These are phyloP conservation scores for Argentina silus DNA, from an alignment of 2,797 vertebrate genomes.

Conservation along the genomic window DNA sequence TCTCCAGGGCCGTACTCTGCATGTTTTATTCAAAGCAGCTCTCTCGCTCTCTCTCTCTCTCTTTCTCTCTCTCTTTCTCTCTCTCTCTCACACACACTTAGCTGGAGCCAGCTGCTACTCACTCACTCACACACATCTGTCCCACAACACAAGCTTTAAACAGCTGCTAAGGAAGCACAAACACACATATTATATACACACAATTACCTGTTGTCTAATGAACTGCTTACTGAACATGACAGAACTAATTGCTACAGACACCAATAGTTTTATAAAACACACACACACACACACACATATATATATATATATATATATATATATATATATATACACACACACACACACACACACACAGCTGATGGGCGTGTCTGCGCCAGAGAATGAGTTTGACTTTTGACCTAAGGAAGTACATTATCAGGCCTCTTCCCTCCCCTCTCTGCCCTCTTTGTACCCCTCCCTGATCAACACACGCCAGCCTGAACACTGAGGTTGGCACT, in stretches of 20 bases:
- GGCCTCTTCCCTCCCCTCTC: neutral
- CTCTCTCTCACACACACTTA: conserved; percentile 16
- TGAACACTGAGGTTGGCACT: too few relatives aligned
- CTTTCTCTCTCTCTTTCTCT: conserved; percentile 34
- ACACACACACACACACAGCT: neutral
- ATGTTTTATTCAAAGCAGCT: conserved; percentile 61
- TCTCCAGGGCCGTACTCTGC: conserved; percentile 24
- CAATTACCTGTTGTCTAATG: neutral
- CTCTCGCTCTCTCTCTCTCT: too few relatives aligned
- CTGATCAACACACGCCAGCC: conserved; percentile 1
- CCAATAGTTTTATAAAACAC: neutral
- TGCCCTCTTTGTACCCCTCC: neutral
- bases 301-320: conserved; percentile 18
- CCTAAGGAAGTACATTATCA: conserved; percentile 33
- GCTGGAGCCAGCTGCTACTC: conserved; percentile 3
- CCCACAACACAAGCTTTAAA: neutral
- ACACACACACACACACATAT: conserved; percentile 36
- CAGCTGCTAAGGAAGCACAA: neutral
- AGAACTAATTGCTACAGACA: neutral
- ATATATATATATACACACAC: conserved; percentile 25
- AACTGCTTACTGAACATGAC: too few relatives aligned
- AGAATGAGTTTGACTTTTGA: conserved; percentile 31
- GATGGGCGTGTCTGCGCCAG: conserved; percentile 14
- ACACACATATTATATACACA: neutral
- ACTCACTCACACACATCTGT: neutral